These are phyloP conservation scores for Calyptommatus sinebrachiatus DNA, from an alignment of 2,113 vertebrate genomes.

Conservation along the genomic window DNA sequence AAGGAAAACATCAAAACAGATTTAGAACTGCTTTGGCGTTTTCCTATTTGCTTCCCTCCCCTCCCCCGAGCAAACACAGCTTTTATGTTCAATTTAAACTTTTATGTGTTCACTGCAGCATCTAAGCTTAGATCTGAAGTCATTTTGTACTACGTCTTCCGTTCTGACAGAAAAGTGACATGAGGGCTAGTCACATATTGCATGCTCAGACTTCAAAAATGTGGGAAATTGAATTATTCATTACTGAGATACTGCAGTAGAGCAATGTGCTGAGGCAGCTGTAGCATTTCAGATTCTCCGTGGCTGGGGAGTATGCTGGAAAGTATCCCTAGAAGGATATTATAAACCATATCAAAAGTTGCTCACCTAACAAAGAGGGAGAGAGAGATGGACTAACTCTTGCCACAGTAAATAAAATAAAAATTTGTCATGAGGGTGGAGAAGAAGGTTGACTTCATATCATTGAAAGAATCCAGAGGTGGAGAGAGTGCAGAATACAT, in stretches of 20 bases:
- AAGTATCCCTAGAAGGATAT: not conserved
- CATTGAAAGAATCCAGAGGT: slow-evolving; percentile 4
- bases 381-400: not conserved
- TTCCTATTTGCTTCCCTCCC: too few species aligned
- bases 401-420: not conserved
- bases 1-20: too few species aligned
- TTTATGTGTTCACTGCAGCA: not conserved
- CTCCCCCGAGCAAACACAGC: too few species aligned
- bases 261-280: not conserved
- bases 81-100: not conserved
- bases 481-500: not conserved
- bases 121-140: rapidly evolving
- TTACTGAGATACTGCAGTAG: not conserved
- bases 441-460: not conserved
- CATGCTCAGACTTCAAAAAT: not conserved
- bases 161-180: not conserved
- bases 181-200: rapidly evolving
- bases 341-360: not conserved
- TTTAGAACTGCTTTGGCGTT: too few species aligned
- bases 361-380: not conserved
- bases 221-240: rapidly evolving
- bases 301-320: not conserved
- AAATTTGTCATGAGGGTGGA: not conserved
- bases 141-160: not conserved
- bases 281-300: not conserved